Base-by-base conservation (phyloP, 2,113 vertebrate species). In the Epinephelus fuscoguttatus region DNA sequence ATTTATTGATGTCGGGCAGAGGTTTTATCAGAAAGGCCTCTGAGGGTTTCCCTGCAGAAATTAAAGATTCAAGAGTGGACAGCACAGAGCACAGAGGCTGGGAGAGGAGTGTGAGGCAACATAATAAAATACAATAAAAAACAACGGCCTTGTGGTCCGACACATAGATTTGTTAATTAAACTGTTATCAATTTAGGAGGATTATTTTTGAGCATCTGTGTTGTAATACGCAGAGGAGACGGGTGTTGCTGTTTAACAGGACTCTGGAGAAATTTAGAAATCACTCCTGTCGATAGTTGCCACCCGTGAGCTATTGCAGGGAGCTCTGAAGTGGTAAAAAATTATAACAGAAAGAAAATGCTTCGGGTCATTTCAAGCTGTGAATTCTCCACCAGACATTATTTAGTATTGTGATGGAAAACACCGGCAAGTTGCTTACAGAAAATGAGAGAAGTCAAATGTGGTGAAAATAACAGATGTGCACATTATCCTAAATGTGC, bases 241-340 rank as follows among this genome's bases (percentile, higher is more conserved):
- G 8, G 53, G 42, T 25, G 25, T 25, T 73, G 50, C 68, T 53
- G 23, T 76, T 80, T 55, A 80, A 77, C 64, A 50, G 45, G 49
- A 72, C 75, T 69, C 71, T 1, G 61, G 83, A 76, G 67, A 73
- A 77, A n/a, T 50, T 70, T 42, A 21, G 42, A 70, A 52, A 66
- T 45, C 59, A 21, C 14, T 42, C 50, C 27, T 63, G 27, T 88
- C 49, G 6, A 59, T 67, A 33, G 53, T 18, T 76, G 17, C 47
- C 70, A 75, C n/a, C 11, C 19, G 14, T 72, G 33, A 81, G 50
- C 17, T 25, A 49, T 55, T 23, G 19, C 25, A 12, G 19, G 61
- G 37, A 71, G 71, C 53, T 49, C 37, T 37, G 14, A 50, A 70
- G 37, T 63, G 42, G 18, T 42, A 47, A 18, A 70, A 50, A 56